Conservation (phyloP, 2,797 vertebrate genomes). For the Propithecus deckenii region DNA sequence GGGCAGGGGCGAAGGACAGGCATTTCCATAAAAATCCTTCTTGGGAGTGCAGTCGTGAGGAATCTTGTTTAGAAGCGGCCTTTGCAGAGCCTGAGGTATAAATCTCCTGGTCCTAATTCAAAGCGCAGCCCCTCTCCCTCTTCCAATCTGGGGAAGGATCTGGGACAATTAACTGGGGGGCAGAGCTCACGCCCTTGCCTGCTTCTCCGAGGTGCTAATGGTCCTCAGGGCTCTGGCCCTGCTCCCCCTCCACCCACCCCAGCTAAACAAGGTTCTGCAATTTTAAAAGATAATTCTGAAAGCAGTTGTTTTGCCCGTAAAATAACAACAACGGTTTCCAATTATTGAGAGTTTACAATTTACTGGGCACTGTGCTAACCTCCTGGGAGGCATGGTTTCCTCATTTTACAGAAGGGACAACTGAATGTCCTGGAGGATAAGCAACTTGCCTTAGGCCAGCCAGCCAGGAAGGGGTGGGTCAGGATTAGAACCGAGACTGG, state of each 20-base stretch:
- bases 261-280: not conserved
- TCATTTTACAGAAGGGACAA: not conserved
- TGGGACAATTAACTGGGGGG: conserved; percentile 60
- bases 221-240: not conserved
- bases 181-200: not conserved
- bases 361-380: not conserved
- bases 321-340: not conserved
- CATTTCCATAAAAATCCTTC: conserved; percentile 83
- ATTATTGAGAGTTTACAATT: not conserved
- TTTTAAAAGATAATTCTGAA: not conserved
- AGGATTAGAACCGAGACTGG: not conserved
- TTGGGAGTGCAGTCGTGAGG: conserved; percentile 64
- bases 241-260: not conserved
- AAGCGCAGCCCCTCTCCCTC: not conserved
- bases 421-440: not conserved
- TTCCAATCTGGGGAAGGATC: conserved; percentile 39
- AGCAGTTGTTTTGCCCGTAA: not conserved
- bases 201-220: not conserved
- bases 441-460: not conserved
- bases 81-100: conserved; percentile 62
- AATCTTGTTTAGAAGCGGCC: conserved; percentile 70
- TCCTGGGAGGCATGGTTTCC: not conserved
- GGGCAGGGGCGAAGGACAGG: conserved; percentile 26
- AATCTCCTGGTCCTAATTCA: conserved; percentile 65
- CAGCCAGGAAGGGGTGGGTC: not conserved